These are phyloP conservation scores for Temnothorax rugatulus DNA, from an alignment of 2,888 invertebrate species.

Conservation along the genomic window DNA sequence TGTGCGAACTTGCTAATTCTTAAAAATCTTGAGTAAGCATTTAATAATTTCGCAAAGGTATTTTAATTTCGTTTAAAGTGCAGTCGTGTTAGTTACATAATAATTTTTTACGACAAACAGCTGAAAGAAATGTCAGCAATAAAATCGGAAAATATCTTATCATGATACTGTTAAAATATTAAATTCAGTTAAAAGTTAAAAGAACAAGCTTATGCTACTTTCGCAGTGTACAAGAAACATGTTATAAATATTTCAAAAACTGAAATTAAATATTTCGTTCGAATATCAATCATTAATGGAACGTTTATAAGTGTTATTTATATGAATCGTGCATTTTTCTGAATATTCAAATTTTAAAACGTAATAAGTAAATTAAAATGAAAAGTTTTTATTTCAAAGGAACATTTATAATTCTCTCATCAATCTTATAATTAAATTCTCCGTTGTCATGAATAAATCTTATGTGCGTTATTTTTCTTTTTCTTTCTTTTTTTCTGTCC, in stretches of 20 bases:
- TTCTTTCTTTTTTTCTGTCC: background rate
- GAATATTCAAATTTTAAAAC: background rate
- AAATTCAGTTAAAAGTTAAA: background rate
- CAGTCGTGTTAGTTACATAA: background rate
- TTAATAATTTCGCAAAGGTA: background rate
- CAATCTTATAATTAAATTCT: background rate
- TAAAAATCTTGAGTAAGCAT: background rate
- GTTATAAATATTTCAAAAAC: background rate
- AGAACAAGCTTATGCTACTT: background rate
- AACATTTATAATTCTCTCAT: background rate
- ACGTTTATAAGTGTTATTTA: background rate
- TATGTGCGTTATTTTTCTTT: background rate
- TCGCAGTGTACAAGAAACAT: background rate
- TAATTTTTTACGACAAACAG: background rate
- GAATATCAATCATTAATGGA: background rate
- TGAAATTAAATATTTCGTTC: background rate
- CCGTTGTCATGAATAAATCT: background rate
- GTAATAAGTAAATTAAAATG: background rate
- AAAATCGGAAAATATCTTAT: conserved; percentile 2
- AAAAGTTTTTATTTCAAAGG: background rate
- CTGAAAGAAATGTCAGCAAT: background rate
- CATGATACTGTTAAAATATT: background rate
- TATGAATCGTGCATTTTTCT: background rate
- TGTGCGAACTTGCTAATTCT: background rate
- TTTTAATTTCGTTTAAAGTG: background rate